These are phyloP conservation scores for Synchiropus splendidus DNA, from an alignment of 2,113 vertebrate species.

Conservation along the genomic window DNA sequence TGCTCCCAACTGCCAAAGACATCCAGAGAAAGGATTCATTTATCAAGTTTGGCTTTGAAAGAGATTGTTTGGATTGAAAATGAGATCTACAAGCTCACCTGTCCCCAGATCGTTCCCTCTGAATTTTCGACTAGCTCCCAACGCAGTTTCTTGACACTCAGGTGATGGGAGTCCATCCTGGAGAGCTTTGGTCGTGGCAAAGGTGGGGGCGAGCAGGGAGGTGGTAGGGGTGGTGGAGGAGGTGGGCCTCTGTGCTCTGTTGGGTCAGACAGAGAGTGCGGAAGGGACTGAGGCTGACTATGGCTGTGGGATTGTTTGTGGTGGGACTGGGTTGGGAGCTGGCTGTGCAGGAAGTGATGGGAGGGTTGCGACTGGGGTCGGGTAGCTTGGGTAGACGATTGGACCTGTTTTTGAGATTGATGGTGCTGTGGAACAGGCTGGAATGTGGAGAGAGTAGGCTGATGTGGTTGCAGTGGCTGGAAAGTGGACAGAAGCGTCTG, in stretches of 20 bases:
- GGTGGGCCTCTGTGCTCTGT: slow-evolving; percentile 55
- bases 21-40: neutral
- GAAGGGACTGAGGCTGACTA: slow-evolving; percentile 46
- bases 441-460: slow-evolving; percentile 55
- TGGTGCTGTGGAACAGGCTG: slow-evolving; percentile 55
- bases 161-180: slow-evolving; percentile 84
- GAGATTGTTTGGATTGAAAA: too few species aligned
- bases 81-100: too few species aligned
- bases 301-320: slow-evolving; percentile 48
- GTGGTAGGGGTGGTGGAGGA: slow-evolving; percentile 65
- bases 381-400: slow-evolving; percentile 45
- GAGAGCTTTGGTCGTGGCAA: slow-evolving; percentile 67
- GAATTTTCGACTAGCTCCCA: slow-evolving; percentile 98
- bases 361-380: slow-evolving; percentile 64
- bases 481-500: slow-evolving; percentile 62
- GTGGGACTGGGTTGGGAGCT: slow-evolving; percentile 45
- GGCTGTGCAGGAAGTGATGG: slow-evolving; percentile 55
- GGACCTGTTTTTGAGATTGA: slow-evolving; percentile 47
- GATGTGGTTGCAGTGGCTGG: slow-evolving; percentile 61
- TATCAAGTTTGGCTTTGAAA: too few species aligned
- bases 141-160: slow-evolving; percentile 94
- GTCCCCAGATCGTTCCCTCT: slow-evolving; percentile 96
- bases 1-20: slow-evolving; percentile 72
- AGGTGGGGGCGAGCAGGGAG: slow-evolving; percentile 67
- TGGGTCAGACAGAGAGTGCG: slow-evolving; percentile 55